These are phyloP conservation scores for Mylabris phalerata DNA, from an alignment of 1,140 invertebrate genomes.

Conservation along the genomic window DNA sequence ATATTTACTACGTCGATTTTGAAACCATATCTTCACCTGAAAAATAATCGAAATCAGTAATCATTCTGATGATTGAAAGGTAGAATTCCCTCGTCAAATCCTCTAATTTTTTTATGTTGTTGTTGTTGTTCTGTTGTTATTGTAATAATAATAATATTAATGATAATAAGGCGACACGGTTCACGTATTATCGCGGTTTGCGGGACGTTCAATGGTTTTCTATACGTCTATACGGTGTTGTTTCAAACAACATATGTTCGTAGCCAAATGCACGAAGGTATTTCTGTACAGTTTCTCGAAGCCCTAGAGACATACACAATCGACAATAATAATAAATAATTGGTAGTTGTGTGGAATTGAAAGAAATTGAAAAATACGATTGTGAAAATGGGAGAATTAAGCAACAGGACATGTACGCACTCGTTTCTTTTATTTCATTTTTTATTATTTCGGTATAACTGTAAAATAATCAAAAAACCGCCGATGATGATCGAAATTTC, in stretches of 20 bases:
- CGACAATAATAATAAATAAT: not conserved
- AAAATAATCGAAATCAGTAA: conserved; percentile 38
- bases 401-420: no score
- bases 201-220: conserved; percentile 13
- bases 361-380: no score
- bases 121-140: conserved; percentile 3
- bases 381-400: no score
- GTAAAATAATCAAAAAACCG: no score
- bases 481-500: no score
- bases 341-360: no score
- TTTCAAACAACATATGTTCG: conserved; percentile 9
- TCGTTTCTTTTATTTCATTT: no score
- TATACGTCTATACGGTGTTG: not conserved
- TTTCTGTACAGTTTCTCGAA: conserved; percentile 3
- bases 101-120: no score
- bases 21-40: conserved; percentile 92
- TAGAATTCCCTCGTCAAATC: no score
- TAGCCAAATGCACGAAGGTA: conserved; percentile 2
- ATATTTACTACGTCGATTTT: conserved; percentile 83
- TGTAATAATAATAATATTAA: not conserved
- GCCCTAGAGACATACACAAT: not conserved
- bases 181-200: conserved; percentile 14
- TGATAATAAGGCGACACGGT: conserved; percentile 11
- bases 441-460: no score
- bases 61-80: no score